Evolutionary conservation across 2,113 vertebrate genomes (phyloP), one percentile per base, ranked within the genome.

Genomic region (Crotalus tigris): DNA sequence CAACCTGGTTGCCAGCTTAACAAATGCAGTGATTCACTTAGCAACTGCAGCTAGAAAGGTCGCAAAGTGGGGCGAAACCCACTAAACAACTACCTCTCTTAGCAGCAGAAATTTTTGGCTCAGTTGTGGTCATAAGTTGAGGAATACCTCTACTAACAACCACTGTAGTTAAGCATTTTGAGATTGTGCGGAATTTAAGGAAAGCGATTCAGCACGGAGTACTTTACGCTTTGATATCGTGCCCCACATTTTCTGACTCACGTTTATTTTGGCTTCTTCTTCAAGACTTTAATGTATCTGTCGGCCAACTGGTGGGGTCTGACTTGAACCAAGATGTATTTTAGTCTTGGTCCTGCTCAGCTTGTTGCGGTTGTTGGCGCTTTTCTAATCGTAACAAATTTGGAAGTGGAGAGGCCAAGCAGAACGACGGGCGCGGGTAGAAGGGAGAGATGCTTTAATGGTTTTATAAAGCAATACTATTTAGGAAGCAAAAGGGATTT

Each of bases 221-320:
- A 29, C 21, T 53, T 2, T n/a, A n/a, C 29, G 87, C 87, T 29
- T 54, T 92, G 92, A 29, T 57, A 87, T 92, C 61, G 33, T 92
- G 87, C 81, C 87, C 89, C 61, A 53, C 17, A 10, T 57, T 75
- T 88, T 89, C 92, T 89, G 61, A 89, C 87, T 92, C 87, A 49
- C 33, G 10, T 89, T 92, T 92, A 92, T 81, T 89, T 92, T 92
- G 92, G 92, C 87, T 89, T 81, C 46, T 26, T 19, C 92, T 57
- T 92, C 24, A 46, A 46, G 69, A n/a, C 61, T 81, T 81, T 57
- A 89, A 81, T 92, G 89, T 81, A 87, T 88, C 87, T n/a, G 24
- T 75, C 5, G 15, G 61, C 81, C 87, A 39, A n/a, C 51, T 57
- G 87, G 61, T 49, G 92, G 87, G n/a, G 61, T 89, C 49, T 81